Evolutionary conservation across 2,113 vertebrate genomes (phyloP).

Genomic region (Percopsis transmontana): DNA sequence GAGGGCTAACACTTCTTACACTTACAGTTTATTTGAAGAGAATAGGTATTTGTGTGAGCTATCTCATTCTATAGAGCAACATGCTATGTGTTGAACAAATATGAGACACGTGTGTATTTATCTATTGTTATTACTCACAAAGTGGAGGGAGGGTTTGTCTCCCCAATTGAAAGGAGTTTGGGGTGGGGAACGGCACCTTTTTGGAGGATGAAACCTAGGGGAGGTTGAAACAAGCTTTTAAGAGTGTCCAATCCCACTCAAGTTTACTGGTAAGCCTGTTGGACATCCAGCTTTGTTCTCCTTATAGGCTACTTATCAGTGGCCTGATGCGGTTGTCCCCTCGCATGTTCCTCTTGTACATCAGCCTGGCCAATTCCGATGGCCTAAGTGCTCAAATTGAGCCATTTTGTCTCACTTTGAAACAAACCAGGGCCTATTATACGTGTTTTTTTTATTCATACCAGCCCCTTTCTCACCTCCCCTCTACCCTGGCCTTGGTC

Average conservation of each 20-base stretch:
- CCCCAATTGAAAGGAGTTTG: slow-evolving; percentile 56
- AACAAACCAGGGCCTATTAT: slow-evolving; percentile 93
- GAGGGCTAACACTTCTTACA: slow-evolving; percentile 24
- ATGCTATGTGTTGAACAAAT: slow-evolving; percentile 65
- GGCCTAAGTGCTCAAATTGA: slow-evolving; percentile 96
- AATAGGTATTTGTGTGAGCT: slow-evolving; percentile 27
- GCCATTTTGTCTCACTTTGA: slow-evolving; percentile 97
- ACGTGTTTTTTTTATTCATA: slow-evolving; percentile 77
- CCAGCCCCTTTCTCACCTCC: slow-evolving; percentile 58
- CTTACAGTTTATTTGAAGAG: background rate
- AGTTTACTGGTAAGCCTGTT: slow-evolving; percentile 79
- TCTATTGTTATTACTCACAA: slow-evolving; percentile 68
- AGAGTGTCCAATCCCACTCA: slow-evolving; percentile 67
- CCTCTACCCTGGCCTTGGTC: slow-evolving; percentile 61
- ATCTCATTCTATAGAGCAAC: slow-evolving; percentile 29
- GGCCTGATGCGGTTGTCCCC: slow-evolving; percentile 84
- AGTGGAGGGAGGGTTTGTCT: slow-evolving; percentile 59
- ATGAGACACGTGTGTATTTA: slow-evolving; percentile 78
- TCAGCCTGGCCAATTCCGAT: slow-evolving; percentile 85
- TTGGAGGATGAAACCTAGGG: slow-evolving; percentile 43
- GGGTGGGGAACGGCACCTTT: slow-evolving; percentile 60
- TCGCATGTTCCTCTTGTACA: slow-evolving; percentile 84
- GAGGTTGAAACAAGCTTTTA: slow-evolving; percentile 69
- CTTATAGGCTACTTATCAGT: slow-evolving; percentile 73
- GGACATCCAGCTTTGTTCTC: slow-evolving; percentile 80